Evolutionary conservation across 2,888 invertebrate species (phyloP).

Genomic region (Acrobasis consociella): DNA sequence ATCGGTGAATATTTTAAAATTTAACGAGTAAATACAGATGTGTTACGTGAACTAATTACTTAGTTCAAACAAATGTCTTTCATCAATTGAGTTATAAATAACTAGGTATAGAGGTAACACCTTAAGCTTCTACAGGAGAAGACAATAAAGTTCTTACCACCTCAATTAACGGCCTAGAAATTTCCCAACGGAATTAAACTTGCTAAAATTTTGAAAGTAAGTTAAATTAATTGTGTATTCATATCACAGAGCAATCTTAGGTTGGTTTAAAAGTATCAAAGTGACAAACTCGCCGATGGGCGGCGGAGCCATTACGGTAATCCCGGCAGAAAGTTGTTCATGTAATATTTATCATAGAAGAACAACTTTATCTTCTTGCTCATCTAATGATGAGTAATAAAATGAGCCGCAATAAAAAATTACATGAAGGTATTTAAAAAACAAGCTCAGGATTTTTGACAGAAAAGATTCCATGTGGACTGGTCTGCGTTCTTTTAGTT

Average conservation of each 20-base stretch:
- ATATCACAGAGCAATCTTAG: constrained; percentile 21
- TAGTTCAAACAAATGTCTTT: neutral
- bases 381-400: too few species aligned
- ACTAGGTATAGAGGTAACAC: neutral
- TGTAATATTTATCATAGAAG: too few species aligned
- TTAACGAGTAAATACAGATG: neutral
- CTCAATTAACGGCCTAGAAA: constrained; percentile 17
- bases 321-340: constrained; percentile 23
- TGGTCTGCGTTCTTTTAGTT: too few species aligned
- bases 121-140: neutral
- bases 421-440: too few species aligned
- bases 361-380: too few species aligned
- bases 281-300: constrained; percentile 21
- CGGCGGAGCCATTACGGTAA: constrained; percentile 19
- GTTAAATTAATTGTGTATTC: constrained; percentile 22
- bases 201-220: constrained; percentile 10
- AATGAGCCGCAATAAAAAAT: too few species aligned
- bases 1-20: too few species aligned
- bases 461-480: too few species aligned
- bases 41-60: neutral
- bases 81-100: neutral
- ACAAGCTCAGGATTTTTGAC: too few species aligned
- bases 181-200: constrained; percentile 12
- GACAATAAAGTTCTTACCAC: constrained; percentile 4
- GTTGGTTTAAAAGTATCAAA: constrained; percentile 22